Evolutionary conservation across 2,888 invertebrate species (phyloP), one percentile per base, ranked within the genome.

Genomic region (Girardia tigrina): DNA sequence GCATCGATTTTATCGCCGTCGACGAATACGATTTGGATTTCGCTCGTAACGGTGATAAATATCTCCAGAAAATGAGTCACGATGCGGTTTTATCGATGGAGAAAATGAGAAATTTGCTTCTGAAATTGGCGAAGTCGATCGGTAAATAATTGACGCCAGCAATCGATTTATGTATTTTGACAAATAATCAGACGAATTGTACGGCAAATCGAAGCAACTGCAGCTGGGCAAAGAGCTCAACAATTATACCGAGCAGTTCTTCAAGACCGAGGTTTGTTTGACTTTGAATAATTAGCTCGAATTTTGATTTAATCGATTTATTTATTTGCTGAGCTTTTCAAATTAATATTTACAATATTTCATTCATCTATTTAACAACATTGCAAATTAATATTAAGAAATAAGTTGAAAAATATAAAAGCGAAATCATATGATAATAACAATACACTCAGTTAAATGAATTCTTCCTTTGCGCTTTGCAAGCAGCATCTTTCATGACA

Each of bases 181-280:
- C 36, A 36, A n/a, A n/a, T n/a, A n/a, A n/a, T n/a, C n/a, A 56
- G 56, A 56, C 56, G 56, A 56, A 56, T n/a, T 56, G 4, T 56
- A 56, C 23, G 56, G 56, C 4, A 56, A 56, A 16, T 56, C 56
- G 4, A 56, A 56, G 23, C 56, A 56, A 56, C 56, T 20, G n/a
- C 20, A 56, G 23, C 23, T 56, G 4, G 56, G 56, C 23, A 56
- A n/a, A 56, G 56, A 56, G 4, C 56, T 56, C 23, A 56, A 16
- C n/a, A 16, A 16, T 56, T 56, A 56, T 16, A 56, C 56, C 23
- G 56, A 56, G n/a, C 56, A 56, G 56, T 56, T 20, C n/a, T 8
- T 8, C 23, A 56, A 56, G n/a, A 20, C 56, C 4, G 56, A 56
- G 56, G 56, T 56, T 56, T 36, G 36, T 36, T n/a, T n/a, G n/a